Conservation (phyloP, 2,888 invertebrate species). For the Agrotis clavis region DNA sequence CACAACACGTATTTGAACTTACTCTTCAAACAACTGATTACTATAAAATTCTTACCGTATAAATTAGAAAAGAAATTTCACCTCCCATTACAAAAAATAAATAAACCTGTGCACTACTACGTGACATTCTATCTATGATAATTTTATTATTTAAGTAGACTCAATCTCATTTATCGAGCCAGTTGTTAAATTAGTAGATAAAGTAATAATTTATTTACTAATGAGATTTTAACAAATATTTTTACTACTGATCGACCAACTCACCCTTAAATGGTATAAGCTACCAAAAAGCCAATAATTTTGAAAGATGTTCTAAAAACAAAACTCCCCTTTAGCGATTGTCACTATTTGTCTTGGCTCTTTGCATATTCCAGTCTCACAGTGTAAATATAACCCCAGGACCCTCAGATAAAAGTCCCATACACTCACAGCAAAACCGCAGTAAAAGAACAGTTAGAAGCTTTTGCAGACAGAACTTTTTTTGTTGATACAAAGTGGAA, state of each 20-base stretch:
- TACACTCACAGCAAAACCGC: conserved; percentile 11
- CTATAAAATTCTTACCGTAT: no score
- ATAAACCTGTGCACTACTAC: not conserved
- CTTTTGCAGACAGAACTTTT: conserved; percentile 45
- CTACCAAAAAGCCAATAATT: no score
- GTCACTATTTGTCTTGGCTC: not conserved
- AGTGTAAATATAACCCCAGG: not conserved
- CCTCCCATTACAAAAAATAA: not conserved
- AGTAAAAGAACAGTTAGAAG: conserved; percentile 20
- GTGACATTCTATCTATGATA: not conserved
- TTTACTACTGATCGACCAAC: no score
- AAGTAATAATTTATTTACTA: no score
- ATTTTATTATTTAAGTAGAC: not conserved
- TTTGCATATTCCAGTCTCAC: not conserved
- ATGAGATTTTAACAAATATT: no score
- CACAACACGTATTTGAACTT: no score
- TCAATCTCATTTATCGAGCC: no score
- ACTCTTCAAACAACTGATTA: not conserved
- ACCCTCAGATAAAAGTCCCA: conserved; percentile 1
- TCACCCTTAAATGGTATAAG: no score
- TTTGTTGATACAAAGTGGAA: conserved; percentile 47
- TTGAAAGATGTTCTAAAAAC: no score
- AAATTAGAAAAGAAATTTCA: no score
- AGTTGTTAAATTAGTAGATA: no score
- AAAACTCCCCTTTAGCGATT: no score